Conservation (phyloP, 2,797 vertebrate species). For the Paedocypris micromegethes region DNA sequence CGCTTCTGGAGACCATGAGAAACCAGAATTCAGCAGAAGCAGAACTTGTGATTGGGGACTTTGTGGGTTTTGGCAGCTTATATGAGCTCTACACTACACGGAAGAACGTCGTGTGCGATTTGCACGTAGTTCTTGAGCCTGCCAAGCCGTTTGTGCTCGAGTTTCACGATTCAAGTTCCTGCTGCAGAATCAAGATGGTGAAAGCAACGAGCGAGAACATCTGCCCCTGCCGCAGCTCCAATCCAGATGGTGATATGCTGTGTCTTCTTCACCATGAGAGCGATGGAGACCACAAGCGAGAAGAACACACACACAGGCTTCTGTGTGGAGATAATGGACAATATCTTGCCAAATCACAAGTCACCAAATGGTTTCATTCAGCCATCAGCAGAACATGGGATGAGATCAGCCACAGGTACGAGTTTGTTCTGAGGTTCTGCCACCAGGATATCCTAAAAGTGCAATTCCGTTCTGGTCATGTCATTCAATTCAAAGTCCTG, state of each 20-base stretch:
- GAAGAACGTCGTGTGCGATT: slow-evolving; percentile 66
- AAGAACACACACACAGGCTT: slow-evolving; percentile 54
- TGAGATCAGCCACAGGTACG: slow-evolving; percentile 84
- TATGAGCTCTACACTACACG: slow-evolving; percentile 75
- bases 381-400: slow-evolving; percentile 79
- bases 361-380: slow-evolving; percentile 83
- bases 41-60: slow-evolving; percentile 77
- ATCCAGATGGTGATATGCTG: slow-evolving; percentile 74
- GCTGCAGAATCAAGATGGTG: slow-evolving; percentile 75
- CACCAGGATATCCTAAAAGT: slow-evolving; percentile 71
- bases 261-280: slow-evolving; percentile 77
- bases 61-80: slow-evolving; percentile 69
- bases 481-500: slow-evolving; percentile 73
- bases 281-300: background rate
- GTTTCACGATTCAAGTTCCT: slow-evolving; percentile 60
- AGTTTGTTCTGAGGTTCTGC: slow-evolving; percentile 79
- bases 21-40: slow-evolving; percentile 63
- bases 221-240: slow-evolving; percentile 78
- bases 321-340: slow-evolving; percentile 71
- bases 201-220: slow-evolving; percentile 53
- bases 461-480: slow-evolving; percentile 80
- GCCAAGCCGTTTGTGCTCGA: slow-evolving; percentile 71
- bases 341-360: slow-evolving; percentile 72
- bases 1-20: slow-evolving; percentile 77
- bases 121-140: slow-evolving; percentile 77